Conservation (phyloP, 2,113 vertebrate genomes). For the Otis tarda region DNA sequence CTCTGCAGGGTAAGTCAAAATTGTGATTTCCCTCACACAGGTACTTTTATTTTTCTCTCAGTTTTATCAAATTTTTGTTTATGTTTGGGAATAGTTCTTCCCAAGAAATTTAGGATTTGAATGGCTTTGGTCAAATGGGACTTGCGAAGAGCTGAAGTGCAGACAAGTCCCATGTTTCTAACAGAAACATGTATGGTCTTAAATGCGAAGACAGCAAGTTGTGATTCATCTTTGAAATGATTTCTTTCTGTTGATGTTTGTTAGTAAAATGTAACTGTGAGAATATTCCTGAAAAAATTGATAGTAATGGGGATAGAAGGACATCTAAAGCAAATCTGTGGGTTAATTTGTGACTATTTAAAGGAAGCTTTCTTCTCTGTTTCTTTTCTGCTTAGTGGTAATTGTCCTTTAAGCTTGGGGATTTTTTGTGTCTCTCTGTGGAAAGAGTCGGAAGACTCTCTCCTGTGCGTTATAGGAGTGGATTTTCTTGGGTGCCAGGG, state of each 20-base stretch:
- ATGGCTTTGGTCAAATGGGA: not conserved
- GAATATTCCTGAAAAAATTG: not conserved
- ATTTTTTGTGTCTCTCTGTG: not conserved
- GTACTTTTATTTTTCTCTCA: not conserved
- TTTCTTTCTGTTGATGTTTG: not conserved
- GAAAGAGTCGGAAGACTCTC: not conserved
- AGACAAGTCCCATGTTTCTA: not conserved
- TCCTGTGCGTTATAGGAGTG: not conserved
- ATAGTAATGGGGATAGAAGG: not conserved
- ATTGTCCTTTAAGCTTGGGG: not conserved
- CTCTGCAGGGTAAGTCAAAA: not conserved
- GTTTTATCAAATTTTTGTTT: not conserved
- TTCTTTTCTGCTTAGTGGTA: not conserved
- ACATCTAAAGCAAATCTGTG: not conserved
- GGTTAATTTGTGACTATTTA: not conserved
- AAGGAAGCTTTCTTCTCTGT: not conserved
- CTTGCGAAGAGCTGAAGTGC: not conserved
- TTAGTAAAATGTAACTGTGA: not conserved
- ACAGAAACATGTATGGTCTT: not conserved
- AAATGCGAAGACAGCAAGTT: not conserved
- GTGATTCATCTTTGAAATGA: not conserved
- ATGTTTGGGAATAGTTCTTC: not conserved
- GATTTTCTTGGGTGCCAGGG: not conserved
- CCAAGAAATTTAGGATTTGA: not conserved
- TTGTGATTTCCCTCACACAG: not conserved